phyloP scores from a whole-genome alignment of 2,113 vertebrate species.

The Lagopus muta region DNA sequence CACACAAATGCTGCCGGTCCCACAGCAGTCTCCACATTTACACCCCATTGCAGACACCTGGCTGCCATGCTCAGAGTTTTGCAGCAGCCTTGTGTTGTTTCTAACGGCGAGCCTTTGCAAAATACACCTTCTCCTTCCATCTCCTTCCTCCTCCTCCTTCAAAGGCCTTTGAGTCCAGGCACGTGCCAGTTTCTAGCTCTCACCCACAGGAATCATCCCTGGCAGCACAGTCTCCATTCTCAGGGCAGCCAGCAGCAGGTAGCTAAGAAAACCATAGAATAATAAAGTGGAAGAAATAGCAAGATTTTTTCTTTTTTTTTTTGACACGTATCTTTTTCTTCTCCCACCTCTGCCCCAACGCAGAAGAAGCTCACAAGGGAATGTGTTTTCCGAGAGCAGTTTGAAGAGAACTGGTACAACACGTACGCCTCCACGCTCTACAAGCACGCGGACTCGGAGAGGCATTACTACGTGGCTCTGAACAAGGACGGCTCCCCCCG shows the following conservation, averaged over 20 bases:
- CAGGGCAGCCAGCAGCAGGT: neutral
- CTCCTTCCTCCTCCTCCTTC: neutral
- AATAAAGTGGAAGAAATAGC: neutral
- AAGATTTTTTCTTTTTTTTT: neutral
- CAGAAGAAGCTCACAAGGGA: constrained; percentile 97
- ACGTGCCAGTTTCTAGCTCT: neutral
- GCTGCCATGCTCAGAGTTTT: neutral
- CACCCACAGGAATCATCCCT: neutral
- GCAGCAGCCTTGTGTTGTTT: neutral
- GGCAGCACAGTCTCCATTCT: rapidly evolving
- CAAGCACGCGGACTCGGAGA: constrained; percentile 92
- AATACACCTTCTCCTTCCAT: neutral
- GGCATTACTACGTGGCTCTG: constrained; percentile 95
- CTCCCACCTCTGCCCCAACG: neutral
- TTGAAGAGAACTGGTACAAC: constrained; percentile 99
- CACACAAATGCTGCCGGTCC: rapidly evolving
- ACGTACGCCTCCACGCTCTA: constrained; percentile 96
- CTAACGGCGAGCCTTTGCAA: neutral
- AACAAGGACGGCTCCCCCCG: constrained; percentile 98
- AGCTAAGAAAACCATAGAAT: neutral
- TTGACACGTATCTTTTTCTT: constrained; percentile 29
- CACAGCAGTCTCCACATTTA: rapidly evolving
- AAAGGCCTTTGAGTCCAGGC: neutral
- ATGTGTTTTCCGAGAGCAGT: constrained; percentile 98
- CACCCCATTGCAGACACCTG: neutral